Conservation (phyloP, 2,888 invertebrate species). For the Dynastes grantii region DNA sequence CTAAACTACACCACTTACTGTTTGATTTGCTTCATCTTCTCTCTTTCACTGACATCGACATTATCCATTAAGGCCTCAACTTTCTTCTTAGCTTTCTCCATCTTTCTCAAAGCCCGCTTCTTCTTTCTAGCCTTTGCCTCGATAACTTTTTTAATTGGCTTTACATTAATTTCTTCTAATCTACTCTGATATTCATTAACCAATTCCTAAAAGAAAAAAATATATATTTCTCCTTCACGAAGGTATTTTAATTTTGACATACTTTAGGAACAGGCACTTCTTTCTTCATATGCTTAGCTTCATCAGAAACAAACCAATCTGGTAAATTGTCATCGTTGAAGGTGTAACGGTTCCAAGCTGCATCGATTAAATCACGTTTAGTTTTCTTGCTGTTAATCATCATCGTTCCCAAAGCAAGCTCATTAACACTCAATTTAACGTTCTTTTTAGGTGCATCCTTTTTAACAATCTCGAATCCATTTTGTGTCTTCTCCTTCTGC, state of each 20-base stretch:
- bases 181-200: conserved; percentile 89
- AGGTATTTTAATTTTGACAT: conserved; percentile 46
- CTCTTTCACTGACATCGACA: conserved; percentile 90
- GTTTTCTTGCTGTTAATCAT: conserved; percentile 93
- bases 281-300: conserved; percentile 90
- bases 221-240: not conserved
- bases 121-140: conserved; percentile 99
- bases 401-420: conserved; percentile 93
- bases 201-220: conserved; percentile 66
- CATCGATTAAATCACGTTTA: conserved; percentile 91
- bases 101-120: conserved; percentile 86
- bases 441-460: conserved; percentile 65
- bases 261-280: conserved; percentile 89
- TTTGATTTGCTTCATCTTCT: conserved; percentile 94
- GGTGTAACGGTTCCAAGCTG: conserved; percentile 93
- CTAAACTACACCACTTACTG: conserved; percentile 74
- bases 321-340: conserved; percentile 95
- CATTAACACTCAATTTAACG: conserved; percentile 86
- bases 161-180: conserved; percentile 89
- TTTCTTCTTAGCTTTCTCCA: conserved; percentile 96
- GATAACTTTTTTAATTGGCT: conserved; percentile 97
- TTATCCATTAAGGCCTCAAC: conserved; percentile 95
- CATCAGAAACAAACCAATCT: conserved; percentile 97
- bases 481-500: conserved; percentile 69
- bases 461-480: conserved; percentile 81